Base-by-base conservation (phyloP, 1,140 invertebrate species). In the Pseudoatta argentina region DNA sequence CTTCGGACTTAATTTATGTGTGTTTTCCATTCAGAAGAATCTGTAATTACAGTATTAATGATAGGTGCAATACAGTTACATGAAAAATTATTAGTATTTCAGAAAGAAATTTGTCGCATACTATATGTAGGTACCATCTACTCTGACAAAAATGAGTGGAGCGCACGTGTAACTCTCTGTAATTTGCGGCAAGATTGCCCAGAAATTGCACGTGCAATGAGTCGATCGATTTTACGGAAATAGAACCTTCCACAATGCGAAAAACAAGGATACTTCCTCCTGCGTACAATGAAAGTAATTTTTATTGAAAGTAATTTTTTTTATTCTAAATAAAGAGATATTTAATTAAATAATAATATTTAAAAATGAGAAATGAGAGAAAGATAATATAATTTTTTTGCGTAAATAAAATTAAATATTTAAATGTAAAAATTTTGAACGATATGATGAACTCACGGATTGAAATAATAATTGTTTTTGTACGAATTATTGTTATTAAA, bases 131-230 rank as follows among this genome's bases (percentile, higher is more conserved):
- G 3, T 51, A 51, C 10, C 6, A 18, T 61, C 53, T 39, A 39
- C 7, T 55, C 48, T 51, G 14, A 51, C 48, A 16, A 44, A 44
- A 44, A 0, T 30, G 55, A 21, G 18, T n/a, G 48, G 30, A 30
- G 66, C 55, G 18, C 16, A 72, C 24, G 24, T 72, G 79, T 34
- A 57, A 69, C 51, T 72, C 34, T 18, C 66, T 61, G 39, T 61
- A 75, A 83, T 75, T 83, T 59, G 69, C 55, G 7, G 18, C 67
- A 59, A 57, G 67, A 73, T 61, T 83, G 24, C 53, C 66, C 24
- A 61, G 69, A 83, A 82, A 83, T 61, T 83, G 57, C 55, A 73
- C 24, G 51, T 59, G 55, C 67, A 73, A 73, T 61, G 69, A 61
- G 24, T 3, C 30, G 24, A 83, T 73, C 69, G 79, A 83, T 73